A percentile compares a stretch with the other conserved stretches of the same genome.
Evolutionary conservation across 1,140 invertebrate genomes (phyloP).

Genomic region (Drosophila novamexicana): DNA sequence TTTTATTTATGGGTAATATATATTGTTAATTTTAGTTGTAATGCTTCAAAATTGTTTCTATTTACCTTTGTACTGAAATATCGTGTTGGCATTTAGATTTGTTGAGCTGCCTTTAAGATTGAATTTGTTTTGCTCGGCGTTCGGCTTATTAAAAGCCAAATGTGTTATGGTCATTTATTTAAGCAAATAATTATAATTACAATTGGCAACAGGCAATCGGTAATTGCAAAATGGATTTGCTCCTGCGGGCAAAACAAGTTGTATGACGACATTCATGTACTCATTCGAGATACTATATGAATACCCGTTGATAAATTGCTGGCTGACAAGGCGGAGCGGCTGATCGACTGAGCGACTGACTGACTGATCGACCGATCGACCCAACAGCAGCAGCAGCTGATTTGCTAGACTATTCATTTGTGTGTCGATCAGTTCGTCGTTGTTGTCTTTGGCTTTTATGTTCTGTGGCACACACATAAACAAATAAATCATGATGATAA

Average conservation of each 20-base stretch:
- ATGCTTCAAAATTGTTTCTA: too few relatives aligned
- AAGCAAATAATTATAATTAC: conserved; percentile 69
- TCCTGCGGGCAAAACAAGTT: conserved; percentile 70
- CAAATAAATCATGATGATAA: conserved; percentile 80
- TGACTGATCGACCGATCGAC: conserved; percentile 33
- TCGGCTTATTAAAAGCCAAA: conserved; percentile 38
- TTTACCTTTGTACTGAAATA: too few relatives aligned
- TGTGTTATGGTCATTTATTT: conserved; percentile 35
- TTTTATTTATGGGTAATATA: too few relatives aligned
- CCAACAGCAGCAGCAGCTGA: conserved; percentile 18
- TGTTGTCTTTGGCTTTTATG: conserved; percentile 56
- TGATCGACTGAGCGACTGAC: conserved; percentile 45
- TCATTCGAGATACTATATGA: conserved; percentile 25
- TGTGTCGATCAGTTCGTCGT: conserved; percentile 58
- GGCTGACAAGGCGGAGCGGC: conserved; percentile 49
- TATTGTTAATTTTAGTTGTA: too few relatives aligned
- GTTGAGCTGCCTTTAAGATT: conserved; percentile 52
- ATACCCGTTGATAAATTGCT: conserved; percentile 46
- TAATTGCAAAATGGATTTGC: conserved; percentile 71
- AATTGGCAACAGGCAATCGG: conserved; percentile 57
- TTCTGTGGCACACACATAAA: conserved; percentile 47
- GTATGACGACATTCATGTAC: conserved; percentile 59
- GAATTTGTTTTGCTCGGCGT: conserved; percentile 32
- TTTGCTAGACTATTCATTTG: conserved; percentile 51
- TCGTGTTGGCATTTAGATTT: conserved; percentile 31